Evolutionary conservation across 2,113 vertebrate species (phyloP), one percentile per base, ranked within the genome.

Genomic region (Nothoprocta pentlandii): DNA sequence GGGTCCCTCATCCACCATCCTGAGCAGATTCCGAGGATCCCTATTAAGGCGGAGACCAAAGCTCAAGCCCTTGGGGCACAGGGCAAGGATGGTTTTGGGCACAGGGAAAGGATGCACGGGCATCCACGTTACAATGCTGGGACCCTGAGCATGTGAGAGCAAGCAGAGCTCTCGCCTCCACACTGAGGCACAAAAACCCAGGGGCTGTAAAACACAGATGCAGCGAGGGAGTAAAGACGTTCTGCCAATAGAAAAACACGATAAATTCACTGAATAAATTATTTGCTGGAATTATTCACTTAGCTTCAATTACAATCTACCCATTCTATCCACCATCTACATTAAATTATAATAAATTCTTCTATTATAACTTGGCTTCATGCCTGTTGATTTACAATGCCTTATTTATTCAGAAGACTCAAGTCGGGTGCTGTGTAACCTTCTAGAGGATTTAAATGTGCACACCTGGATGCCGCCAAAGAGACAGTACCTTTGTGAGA

Each of bases 261-360:
- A 80, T 93, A 92, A 93, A 96, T 96, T 93, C 83, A 95, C 76
- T 93, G 88, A 94, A 92, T 92, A 94, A 95, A 95, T 96, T 95
- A 95, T 95, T 97, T 95, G 96, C 94, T 95, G 88, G 90, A 92
- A 95, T 96, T 95, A 95, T 92, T 97, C 90, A 94, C 88, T 96
- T 96, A 95, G 80, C 66, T 92, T 95, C 93, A 92, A 95, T 95
- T 96, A 96, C 90, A 95, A 49, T 81, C 90, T 92, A 84, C 80
- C 93, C 90, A 84, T 95, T 95, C 95, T 95, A 95, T 79, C 92
- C 83, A 93, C 85, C 80, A 79, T 89, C 85, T 90, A 94, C 80
- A 92, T 90, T 87, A 94, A 92, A 90, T 94, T 93, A 93, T 89
- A 95, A 94, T 92, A 94, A 92, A 95, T 92, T 90, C 85, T 88